Base-by-base conservation (phyloP, 2,888 invertebrate species). In the Frankliniella fusca region DNA sequence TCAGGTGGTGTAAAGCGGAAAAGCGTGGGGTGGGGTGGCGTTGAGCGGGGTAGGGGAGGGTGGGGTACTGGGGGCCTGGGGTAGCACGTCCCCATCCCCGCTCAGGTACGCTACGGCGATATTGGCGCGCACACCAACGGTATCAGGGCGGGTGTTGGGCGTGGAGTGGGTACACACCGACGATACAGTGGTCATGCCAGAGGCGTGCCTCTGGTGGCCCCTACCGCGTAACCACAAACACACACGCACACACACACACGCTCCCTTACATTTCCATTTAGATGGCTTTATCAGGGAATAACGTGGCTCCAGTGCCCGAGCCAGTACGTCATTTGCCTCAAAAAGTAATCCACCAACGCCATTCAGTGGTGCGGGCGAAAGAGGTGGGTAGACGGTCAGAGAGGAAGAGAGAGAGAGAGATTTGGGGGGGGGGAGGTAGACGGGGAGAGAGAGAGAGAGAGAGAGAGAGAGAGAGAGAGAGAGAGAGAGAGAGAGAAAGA, bases 261-360 rank as follows among this genome's bases (percentile, higher is more conserved):
- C 23, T 27, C 70, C 70, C 70, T 76, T 76, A 76, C 70, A 76
- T 76, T 76, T 76, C 70, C 70, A 76, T 76, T 76, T 76, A 76
- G 70, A 76, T 76, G 70, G 70, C 70, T 76, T 76, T 76, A 76
- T 76, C 70, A 76, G 70, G 70, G 70, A 23, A 76, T 76, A 23
- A 76, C 23, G 61, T 18, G 54, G 61, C 61, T 18, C 0, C n/a
- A 54, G 15, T 18, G 70, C 12, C 70, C 27, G 27, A 18, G 70
- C 27, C 70, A 23, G 70, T 76, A 23, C 70, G 70, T 76, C 70
- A 76, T 76, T 76, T 61, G 61, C 61, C n/a, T 61, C 20, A 61
- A 76, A 76, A 27, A 76, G 70, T 23, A 27, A 38, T 38, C 38
- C 38, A 38, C 27, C 70, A 76, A 10, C 10, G 70, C 27, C 12